Evolutionary conservation across 2,888 invertebrate genomes (phyloP), one percentile per base, ranked within the genome.

Genomic region (Lasius platythorax): DNA sequence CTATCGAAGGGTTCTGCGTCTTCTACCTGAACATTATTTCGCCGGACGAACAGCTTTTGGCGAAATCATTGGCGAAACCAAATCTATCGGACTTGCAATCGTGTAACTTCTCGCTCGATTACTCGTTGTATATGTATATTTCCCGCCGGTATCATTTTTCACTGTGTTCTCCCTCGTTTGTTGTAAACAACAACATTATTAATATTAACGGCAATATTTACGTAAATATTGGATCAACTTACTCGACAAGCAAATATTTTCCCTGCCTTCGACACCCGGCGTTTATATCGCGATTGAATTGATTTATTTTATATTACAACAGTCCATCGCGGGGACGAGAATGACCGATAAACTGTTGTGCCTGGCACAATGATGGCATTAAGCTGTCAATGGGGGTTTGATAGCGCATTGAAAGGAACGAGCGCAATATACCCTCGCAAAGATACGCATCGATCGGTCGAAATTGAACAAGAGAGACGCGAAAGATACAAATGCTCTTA

Each of bases 1-100:
- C 88, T 87, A 85, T 82, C 84, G 85, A 78, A 84, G 73, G 84
- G 83, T 83, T 83, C 81, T 50, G 46, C 73, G 84, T 88, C 81
- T 63, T 72, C 83, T 66, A 58, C n/a, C 82, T 67, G 82, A 63
- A 83, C 72, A 70, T 79, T 88, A 88, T 85, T 75, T 53, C 30
- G 78, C 67, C 68, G 15, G 18, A 8, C 40, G 12, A 53, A 53
- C 2, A 30, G 40, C 30, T 61, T 72, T 72, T 72, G 46, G 33
- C 46, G 12, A 37, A 23, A 81, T 23, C 23, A 23, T 23, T 0
- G 23, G 23, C 23, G 23, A 23, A 23, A 23, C 23, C 23, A 23
- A 23, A 70, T 63, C 70, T 43, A 33, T 67, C 43, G 23, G n/a
- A 67, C 18, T 18, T 11, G 15, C 18, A 33, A 70, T 70, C 61